Conservation (phyloP, 2,113 vertebrate genomes). For the Chlorodrepanis virens region DNA sequence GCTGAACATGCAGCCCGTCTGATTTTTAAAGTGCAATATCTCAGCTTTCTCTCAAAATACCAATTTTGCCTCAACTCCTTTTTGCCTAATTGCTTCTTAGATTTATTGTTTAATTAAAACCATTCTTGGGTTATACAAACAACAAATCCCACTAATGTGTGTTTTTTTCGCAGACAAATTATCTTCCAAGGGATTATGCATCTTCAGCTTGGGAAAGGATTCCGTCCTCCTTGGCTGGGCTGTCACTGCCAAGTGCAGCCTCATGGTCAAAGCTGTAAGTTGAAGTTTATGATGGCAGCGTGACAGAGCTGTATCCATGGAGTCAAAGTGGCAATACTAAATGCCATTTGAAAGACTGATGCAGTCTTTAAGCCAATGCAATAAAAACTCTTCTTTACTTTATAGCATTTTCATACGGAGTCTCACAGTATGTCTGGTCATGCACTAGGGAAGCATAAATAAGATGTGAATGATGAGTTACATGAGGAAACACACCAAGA, state of each 20-base stretch:
- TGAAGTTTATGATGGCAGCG: slow-evolving; percentile 34
- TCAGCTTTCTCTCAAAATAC: slow-evolving; percentile 60
- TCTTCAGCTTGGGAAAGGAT: slow-evolving; percentile 22
- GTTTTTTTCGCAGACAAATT: slow-evolving; percentile 28
- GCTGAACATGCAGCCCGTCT: slow-evolving; percentile 14
- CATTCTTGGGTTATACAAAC: slow-evolving; percentile 43
- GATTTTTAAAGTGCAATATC: slow-evolving; percentile 50
- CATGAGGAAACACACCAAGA: neutral
- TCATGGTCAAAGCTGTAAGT: slow-evolving; percentile 2
- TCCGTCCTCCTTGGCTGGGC: neutral
- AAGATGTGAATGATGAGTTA: neutral
- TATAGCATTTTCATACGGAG: slow-evolving; percentile 13
- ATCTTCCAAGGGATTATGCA: slow-evolving; percentile 11
- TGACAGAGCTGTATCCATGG: slow-evolving; percentile 27
- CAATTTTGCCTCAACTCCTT: slow-evolving; percentile 39
- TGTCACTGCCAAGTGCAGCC: neutral
- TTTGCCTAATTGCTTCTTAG: slow-evolving; percentile 64
- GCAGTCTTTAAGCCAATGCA: neutral
- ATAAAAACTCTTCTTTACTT: slow-evolving; percentile 20
- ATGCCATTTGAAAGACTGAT: slow-evolving; percentile 54
- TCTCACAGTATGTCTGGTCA: neutral
- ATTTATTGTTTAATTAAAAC: slow-evolving; percentile 71
- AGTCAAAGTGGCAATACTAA: slow-evolving; percentile 42
- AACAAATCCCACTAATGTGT: slow-evolving; percentile 54
- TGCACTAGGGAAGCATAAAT: neutral